These are phyloP conservation scores for Ctenopoma kingsleyae DNA, from an alignment of 2,797 vertebrate genomes.

Conservation along the genomic window DNA sequence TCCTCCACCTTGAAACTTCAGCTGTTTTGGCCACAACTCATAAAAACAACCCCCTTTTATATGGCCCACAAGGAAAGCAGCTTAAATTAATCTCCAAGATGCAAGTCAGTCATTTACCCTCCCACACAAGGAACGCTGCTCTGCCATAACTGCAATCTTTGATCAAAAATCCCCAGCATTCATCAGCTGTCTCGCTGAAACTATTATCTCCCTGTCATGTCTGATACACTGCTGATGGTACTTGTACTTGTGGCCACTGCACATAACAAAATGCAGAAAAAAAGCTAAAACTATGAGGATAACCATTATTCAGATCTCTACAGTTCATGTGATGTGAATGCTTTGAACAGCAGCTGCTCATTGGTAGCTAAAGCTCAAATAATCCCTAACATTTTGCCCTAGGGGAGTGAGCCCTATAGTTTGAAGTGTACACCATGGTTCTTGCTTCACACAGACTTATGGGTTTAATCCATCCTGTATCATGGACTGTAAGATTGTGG, in stretches of 20 bases:
- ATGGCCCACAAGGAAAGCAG: constrained; percentile 63
- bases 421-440: constrained; percentile 7
- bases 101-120: constrained; percentile 58
- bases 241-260: constrained; percentile 9
- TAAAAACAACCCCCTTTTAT: constrained; percentile 30
- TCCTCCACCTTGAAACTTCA: constrained; percentile 57
- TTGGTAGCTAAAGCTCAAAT: constrained; percentile 54
- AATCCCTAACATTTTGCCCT: constrained; percentile 60
- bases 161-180: constrained; percentile 30
- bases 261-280: constrained; percentile 9
- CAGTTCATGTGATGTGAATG: constrained; percentile 16
- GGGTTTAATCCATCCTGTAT: constrained; percentile 32
- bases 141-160: constrained; percentile 30
- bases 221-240: neutral
- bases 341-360: constrained; percentile 20
- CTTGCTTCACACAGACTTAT: constrained; percentile 3
- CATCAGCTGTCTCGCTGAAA: constrained; percentile 28
- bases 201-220: constrained; percentile 10
- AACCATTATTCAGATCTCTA: constrained; percentile 31
- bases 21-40: constrained; percentile 56
- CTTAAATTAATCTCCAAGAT: constrained; percentile 78
- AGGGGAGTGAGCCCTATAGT: constrained; percentile 6
- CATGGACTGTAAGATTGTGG: neutral
- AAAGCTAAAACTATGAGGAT: neutral
- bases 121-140: constrained; percentile 36